Conservation (phyloP, 2,113 vertebrate species). For the Anolis carolinensis region DNA sequence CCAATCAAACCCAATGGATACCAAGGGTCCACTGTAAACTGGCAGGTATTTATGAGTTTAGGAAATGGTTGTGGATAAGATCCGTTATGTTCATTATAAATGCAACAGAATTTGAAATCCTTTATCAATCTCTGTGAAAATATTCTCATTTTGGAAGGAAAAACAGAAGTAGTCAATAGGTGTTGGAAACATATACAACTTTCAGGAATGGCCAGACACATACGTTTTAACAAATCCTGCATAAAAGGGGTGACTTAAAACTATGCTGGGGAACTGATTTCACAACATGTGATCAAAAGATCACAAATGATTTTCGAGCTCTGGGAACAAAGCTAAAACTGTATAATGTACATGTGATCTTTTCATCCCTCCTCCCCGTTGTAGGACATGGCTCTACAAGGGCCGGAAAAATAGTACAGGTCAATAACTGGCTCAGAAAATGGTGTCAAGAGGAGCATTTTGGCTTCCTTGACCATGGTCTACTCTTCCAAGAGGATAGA, state of each 20-base stretch:
- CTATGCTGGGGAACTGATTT: not conserved
- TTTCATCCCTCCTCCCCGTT: too few species aligned
- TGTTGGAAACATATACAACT: not conserved
- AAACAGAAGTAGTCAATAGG: not conserved
- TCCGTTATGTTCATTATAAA: not conserved
- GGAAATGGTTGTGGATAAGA: not conserved
- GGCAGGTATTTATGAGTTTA: not conserved
- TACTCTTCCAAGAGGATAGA: too few species aligned
- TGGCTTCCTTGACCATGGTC: too few species aligned
- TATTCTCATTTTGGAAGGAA: not conserved
- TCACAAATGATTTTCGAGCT: too few species aligned
- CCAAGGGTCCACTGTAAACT: not conserved
- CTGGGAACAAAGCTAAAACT: too few species aligned
- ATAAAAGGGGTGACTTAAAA: not conserved
- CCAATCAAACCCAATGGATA: too few species aligned
- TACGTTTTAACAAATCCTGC: not conserved
- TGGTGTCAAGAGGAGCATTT: too few species aligned
- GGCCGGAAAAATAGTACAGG: too few species aligned
- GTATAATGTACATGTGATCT: too few species aligned
- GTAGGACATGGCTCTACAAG: too few species aligned
- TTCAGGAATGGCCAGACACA: not conserved
- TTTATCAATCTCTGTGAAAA: not conserved
- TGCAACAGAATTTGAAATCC: not conserved
- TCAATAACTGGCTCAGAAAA: too few species aligned
- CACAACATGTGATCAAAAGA: too few species aligned